Base-by-base conservation (phyloP, 2,888 invertebrate genomes). In the Mythimna pallens region DNA sequence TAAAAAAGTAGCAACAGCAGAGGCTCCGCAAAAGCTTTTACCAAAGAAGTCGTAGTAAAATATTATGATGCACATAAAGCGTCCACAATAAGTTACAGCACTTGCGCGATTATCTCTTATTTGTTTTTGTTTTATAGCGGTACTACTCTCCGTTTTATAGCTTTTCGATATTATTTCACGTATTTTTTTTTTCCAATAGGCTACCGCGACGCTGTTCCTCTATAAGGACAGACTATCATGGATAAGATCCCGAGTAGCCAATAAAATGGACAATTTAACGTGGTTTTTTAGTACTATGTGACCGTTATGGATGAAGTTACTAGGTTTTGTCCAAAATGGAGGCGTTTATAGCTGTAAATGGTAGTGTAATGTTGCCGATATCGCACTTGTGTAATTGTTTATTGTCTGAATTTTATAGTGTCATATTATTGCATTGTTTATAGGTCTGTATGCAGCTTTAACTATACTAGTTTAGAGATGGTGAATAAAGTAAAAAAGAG, bases 121-220 rank as follows among this genome's bases (percentile, higher is more conserved):
- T 95, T 95, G 96, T 96, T 93, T 94, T 93, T 93, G 89, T 93
- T 95, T 95, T 95, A 96, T 95, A 91, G 93, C 93, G 94, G 94
- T 93, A 90, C 93, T 88, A 81, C 89, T 89, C 90, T 83, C 90
- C 85, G 87, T 89, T 95, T 96, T 96, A 96, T 93, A 87, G 93
- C 90, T 92, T 94, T 94, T 93, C 95, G 93, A 95, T 96, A 96
- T 95, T 95, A 95, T 96, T 95, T 95, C 93, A 93, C 93, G 92
- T 92, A 90, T 92, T 47, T 94, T 95, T 93, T 34, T 92, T 94
- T 92, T 77, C 73, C 89, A 90, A 87, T 88, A 86, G 88, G 90
- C 92, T 92, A 91, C 92, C 86, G 90, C 87, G 70, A 83, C 85
- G 80, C 85, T 81, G 81, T 81, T 85, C 22, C 78, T 76, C 81